phyloP scores from a whole-genome alignment of 2,113 vertebrate species.

The Martes martes region DNA sequence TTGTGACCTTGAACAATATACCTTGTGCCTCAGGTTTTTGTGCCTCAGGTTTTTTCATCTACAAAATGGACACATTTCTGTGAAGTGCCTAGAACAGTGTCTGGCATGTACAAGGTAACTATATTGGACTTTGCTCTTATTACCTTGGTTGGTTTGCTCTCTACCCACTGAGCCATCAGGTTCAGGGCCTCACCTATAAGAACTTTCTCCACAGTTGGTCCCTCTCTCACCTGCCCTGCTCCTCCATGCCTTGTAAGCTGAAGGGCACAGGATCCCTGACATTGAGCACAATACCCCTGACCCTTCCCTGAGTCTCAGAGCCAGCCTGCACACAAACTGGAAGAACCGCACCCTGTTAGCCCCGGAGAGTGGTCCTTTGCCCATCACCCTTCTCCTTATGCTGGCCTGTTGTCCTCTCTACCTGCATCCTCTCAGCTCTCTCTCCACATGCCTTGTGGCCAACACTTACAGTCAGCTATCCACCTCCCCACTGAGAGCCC shows the following conservation, averaged over 20 bases:
- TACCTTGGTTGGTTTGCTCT: neutral
- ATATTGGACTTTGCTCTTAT: neutral
- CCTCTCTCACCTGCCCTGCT: neutral
- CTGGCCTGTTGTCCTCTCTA: neutral
- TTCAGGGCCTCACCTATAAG: neutral
- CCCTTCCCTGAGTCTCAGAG: neutral
- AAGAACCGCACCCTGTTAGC: neutral
- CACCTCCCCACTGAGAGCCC: neutral
- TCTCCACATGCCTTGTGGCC: neutral
- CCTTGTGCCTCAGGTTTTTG: neutral
- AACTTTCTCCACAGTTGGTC: neutral
- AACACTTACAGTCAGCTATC: neutral
- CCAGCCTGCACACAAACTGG: neutral
- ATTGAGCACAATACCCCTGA: neutral
- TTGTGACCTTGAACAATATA: neutral
- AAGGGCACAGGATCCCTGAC: neutral
- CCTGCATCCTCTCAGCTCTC: neutral
- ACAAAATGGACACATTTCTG: neutral
- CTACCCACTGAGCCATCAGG: neutral
- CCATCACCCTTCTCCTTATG: neutral
- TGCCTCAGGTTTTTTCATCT: neutral
- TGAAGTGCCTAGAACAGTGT: neutral
- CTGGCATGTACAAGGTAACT: neutral
- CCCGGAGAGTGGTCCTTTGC: neutral
- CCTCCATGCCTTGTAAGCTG: neutral